Base-by-base conservation (phyloP, 1,140 invertebrate species). In the Eueides isabella region DNA sequence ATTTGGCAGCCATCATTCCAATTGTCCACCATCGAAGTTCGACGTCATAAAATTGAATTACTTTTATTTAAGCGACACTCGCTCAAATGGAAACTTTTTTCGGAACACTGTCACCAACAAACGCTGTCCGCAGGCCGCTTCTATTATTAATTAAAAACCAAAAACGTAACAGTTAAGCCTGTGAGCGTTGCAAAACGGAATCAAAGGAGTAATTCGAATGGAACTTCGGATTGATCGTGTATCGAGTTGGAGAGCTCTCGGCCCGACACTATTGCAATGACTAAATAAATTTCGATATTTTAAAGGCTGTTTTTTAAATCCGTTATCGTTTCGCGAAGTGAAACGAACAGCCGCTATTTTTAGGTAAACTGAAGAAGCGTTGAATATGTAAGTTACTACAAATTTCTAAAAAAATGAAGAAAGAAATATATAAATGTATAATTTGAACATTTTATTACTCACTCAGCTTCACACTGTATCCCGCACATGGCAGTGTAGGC, bases 141-240 rank as follows among this genome's bases (percentile, higher is more conserved):
- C 82, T 84, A 88, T 84, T 86, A 85, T 85, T 86, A 88, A 86
- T 88, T 86, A 86, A 88, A 88, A 84, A 80, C 79, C 80, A 75
- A 83, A 85, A 85, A 78, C 78, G 80, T 77, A 75, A 71, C 74
- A 71, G 81, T 85, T 83, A 81, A 84, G 77, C 80, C 78, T 65
- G 75, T 67, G 75, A 80, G 76, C 78, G 83, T 73, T 81, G 76
- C 71, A 69, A 76, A 81, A 85, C 80, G 73, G 79, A 80, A 82
- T 85, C 78, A 85, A 81, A 85, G 77, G 78, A 85, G 65, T 76
- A 71, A 79, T 80, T 82, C 80, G 76, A 76, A 82, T 78, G 78
- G 77, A 78, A 78, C 48, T 28, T 61, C 55, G 64, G 71, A 62
- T 69, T 26, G 72, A 74, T 75, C 68, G 73, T 65, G 72, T 74